Conservation (phyloP, 1,140 invertebrate species). For the Lepidurus couesii region DNA sequence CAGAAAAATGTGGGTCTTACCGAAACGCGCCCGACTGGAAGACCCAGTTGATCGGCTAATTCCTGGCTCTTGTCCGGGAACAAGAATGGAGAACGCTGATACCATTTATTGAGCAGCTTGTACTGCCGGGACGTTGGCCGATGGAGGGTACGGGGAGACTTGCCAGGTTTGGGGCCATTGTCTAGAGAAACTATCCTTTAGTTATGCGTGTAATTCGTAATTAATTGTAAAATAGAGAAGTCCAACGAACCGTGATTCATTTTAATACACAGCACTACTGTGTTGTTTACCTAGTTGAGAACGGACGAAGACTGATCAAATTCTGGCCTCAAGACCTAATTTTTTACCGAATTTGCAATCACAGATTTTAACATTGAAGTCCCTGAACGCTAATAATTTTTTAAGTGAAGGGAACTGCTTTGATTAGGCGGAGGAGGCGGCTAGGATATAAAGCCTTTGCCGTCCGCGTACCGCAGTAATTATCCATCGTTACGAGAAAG, state of each 20-base stretch:
- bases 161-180: neutral
- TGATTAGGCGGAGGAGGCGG: neutral
- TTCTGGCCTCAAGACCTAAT: neutral
- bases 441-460: neutral
- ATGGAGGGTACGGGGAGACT: neutral
- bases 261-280: neutral
- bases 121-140: neutral
- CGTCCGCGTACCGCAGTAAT: neutral
- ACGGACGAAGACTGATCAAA: conserved; percentile 5
- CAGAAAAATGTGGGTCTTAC: neutral
- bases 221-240: neutral
- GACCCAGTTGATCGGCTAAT: conserved; percentile 12
- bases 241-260: neutral
- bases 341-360: neutral
- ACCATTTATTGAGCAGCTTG: neutral
- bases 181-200: neutral
- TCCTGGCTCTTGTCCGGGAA: neutral
- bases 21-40: neutral
- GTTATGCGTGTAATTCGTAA: neutral
- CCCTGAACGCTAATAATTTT: neutral
- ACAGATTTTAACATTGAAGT: neutral
- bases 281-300: neutral
- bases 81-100: conserved; percentile 7
- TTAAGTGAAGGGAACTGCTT: neutral
- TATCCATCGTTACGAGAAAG: conserved; percentile 3